Conservation (phyloP, 2,113 vertebrate genomes). For the Poicephalus meyeri region DNA sequence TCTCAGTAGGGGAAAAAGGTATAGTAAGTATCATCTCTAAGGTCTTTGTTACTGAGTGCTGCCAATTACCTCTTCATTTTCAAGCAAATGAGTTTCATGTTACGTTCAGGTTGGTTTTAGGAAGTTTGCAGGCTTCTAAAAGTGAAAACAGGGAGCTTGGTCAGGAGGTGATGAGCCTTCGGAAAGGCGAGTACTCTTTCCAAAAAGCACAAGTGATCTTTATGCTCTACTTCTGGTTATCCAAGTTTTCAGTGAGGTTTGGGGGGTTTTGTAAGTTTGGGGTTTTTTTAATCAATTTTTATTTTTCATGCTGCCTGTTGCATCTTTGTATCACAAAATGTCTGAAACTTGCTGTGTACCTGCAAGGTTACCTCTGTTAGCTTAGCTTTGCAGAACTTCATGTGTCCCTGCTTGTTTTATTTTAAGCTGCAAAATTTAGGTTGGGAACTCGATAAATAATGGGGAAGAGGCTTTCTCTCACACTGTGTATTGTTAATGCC, state of each 20-base stretch:
- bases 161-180: neutral
- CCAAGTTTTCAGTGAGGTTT: neutral
- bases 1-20: neutral
- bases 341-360: neutral
- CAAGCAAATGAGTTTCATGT: neutral
- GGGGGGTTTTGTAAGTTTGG: neutral
- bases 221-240: neutral
- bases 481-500: neutral
- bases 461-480: neutral
- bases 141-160: neutral
- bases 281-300: neutral
- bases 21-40: neutral
- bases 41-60: neutral
- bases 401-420: neutral
- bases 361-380: neutral
- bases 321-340: neutral
- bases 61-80: neutral
- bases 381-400: neutral
- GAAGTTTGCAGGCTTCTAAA: neutral
- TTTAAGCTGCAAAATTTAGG: neutral
- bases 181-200: neutral
- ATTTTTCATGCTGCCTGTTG: neutral
- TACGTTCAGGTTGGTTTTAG: neutral
- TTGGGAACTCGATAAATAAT: neutral
- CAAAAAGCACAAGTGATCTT: neutral